Base-by-base conservation (phyloP, 2,888 invertebrate species). In the Perizoma flavofasciatum region DNA sequence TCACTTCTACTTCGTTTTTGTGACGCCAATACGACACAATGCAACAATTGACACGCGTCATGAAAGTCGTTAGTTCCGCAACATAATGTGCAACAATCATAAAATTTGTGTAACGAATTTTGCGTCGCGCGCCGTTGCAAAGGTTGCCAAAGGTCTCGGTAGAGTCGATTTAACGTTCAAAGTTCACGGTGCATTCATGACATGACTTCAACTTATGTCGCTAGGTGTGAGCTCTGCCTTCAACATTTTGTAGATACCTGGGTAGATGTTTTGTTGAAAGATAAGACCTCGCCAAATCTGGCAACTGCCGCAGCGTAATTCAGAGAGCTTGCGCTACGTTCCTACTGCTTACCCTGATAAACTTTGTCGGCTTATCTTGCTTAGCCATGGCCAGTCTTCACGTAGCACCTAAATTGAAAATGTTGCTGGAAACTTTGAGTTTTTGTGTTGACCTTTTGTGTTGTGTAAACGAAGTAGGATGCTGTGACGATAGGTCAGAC, bases 251-350 rank as follows among this genome's bases (percentile, higher is more conserved):
- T 67, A 74, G 71, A 71, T 75, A 74, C 71, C 72, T 72, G 67
- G 80, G 71, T 81, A 75, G 77, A 69, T 79, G 75, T 82, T 83
- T 82, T 82, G 85, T 83, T 83, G 84, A 82, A 77, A 85, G 88
- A 89, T 89, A 88, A 89, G 83, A 71, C 63, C 67, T 69, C 73
- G 87, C 86, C 88, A 86, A 88, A 79, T 78, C 74, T 74, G 68
- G 73, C 68, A 65, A 64, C 68, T 68, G 68, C 77, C 72, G 72
- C 74, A 72, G 67, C 75, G 79, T 83, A 84, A 85, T 85, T 82
- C 83, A 73, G 72, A 77, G 79, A 81, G 79, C 83, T 85, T 78
- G 74, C 54, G 44, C 75, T 79, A 81, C 85, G 82, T 83, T 82
- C 83, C 79, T 78, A 77, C 77, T 83, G 83, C 83, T 79, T 78